Evolutionary conservation across 2,113 vertebrate species (phyloP).

Genomic region (Psammodynastes pulverulentus): DNA sequence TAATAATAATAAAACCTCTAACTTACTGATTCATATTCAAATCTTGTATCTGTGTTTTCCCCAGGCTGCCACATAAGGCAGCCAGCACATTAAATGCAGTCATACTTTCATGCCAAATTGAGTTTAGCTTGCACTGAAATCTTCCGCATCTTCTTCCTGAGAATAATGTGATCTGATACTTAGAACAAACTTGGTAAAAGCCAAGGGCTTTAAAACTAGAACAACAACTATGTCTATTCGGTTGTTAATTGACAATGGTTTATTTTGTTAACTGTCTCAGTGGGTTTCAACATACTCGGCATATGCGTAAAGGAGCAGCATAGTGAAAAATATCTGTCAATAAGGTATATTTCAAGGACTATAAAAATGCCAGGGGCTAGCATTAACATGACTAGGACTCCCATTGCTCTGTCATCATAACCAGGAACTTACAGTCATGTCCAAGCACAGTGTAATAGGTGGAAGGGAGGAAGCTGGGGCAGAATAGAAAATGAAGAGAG

Average conservation of each 20-base stretch:
- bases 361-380: neutral
- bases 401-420: neutral
- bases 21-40: neutral
- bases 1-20: neutral
- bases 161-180: neutral
- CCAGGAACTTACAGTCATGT: neutral
- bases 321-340: conserved; percentile 1
- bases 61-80: neutral
- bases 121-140: neutral
- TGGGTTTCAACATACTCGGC: neutral
- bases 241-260: conserved; percentile 32
- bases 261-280: conserved; percentile 14
- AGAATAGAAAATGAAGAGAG: neutral
- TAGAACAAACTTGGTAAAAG: conserved; percentile 2
- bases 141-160: neutral
- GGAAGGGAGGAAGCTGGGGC: neutral
- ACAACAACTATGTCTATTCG: conserved; percentile 17
- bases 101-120: neutral
- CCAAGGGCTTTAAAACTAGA: conserved; percentile 11
- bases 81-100: neutral
- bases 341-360: neutral
- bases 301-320: neutral
- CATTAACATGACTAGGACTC: conserved; percentile 8
- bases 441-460: neutral
- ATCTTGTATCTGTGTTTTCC: neutral